Conservation (phyloP, 2,888 invertebrate genomes). For the Branchellion lobata region DNA sequence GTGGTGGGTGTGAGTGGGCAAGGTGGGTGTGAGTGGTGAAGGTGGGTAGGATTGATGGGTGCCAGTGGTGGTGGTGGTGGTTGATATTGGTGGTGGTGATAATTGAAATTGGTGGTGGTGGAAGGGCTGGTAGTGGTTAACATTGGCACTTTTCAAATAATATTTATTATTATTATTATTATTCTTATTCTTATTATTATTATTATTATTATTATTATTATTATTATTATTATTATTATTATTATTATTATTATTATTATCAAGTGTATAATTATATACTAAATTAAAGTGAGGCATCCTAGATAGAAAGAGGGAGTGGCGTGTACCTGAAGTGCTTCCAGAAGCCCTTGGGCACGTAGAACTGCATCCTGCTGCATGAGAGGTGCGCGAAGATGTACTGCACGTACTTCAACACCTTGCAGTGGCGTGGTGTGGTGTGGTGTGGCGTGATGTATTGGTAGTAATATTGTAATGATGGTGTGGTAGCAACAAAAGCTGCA, state of each 20-base stretch:
- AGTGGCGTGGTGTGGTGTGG: neutral
- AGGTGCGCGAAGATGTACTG: slow-evolving; percentile 96
- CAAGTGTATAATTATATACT: too few species aligned
- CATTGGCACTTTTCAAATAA: neutral
- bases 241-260: too few species aligned
- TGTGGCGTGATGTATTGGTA: neutral
- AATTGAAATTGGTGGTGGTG: neutral
- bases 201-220: too few species aligned
- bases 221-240: too few species aligned
- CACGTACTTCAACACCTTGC: slow-evolving; percentile 77
- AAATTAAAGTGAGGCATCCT: too few species aligned
- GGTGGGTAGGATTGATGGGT: neutral
- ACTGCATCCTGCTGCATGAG: slow-evolving; percentile 90
- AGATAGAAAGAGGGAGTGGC: too few species aligned
- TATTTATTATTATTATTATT: too few species aligned
- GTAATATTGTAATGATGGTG: neutral
- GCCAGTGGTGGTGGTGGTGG: neutral
- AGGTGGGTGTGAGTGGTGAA: neutral
- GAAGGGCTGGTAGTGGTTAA: neutral
- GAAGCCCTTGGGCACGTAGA: slow-evolving; percentile 92
- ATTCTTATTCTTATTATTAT: too few species aligned
- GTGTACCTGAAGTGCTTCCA: slow-evolving; percentile 92
- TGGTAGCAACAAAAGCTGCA: neutral
- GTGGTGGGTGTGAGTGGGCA: slow-evolving; percentile 34
- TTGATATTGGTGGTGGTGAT: neutral